Base-by-base conservation (phyloP, 2,888 invertebrate genomes). In the Xestia rhomboidea region DNA sequence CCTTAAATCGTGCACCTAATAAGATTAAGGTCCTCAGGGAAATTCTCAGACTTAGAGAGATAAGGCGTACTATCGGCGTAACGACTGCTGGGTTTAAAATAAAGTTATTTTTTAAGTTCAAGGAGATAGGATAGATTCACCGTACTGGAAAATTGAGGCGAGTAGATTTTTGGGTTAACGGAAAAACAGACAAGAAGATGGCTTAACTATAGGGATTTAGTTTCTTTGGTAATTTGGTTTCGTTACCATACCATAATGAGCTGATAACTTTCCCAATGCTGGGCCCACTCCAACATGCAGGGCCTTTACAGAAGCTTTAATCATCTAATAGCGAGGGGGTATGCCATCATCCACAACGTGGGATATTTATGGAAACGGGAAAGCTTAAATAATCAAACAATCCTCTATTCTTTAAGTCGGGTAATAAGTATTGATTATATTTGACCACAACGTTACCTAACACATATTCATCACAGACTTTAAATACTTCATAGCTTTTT, bases 21-120 rank as follows among this genome's bases (percentile, higher is more conserved):
- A 69, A 77, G 57, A 74, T 63, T 79, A 46, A 49, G 62, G 46
- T 66, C 84, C 77, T 73, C 21, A 11, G 83, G 84, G 84, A 83
- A 83, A 83, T 84, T 74, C 21, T 63, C n/a, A 38, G 63, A 18
- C 38, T 44, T 41, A 76, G 34, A 63, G 46, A 71, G 63, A 71
- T 73, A 73, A 75, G 27, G 18, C 30, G 54, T 24, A 60, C 4
- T 69, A 38, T 63, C 68, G 49, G 11, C 13, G n/a, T 72, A 67
- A 75, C 49, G 57, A 49, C 13, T 51, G 34, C 11, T 24, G 34
- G 54, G 8, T 84, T 81, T 83, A 46, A 51, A 73, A 84, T 46
- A 49, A 67, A 79, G 21, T 68, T 74, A 62, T 4, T 64, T 64
- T 68, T 77, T 51, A 21, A 68, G 41, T 60, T 67, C 34, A 51